Conservation (phyloP, 2,797 vertebrate genomes). For the Pseudochromis fuscus region DNA sequence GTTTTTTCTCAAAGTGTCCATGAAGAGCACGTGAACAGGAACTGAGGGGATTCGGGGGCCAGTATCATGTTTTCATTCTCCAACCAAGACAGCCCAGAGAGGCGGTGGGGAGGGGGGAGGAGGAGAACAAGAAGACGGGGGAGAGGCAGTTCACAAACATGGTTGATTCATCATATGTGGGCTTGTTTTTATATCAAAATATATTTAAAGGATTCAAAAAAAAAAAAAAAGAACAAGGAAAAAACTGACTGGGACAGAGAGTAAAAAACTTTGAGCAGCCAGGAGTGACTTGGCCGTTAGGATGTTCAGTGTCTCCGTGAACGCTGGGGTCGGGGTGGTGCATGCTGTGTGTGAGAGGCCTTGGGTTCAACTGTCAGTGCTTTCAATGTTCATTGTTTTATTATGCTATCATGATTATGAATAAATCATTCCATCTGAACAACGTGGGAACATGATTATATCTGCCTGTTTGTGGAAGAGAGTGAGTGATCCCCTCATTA, state of each 20-base stretch:
- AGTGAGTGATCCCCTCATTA: no score
- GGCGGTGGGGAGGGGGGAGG: constrained; percentile 14
- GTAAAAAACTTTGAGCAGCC: constrained; percentile 53
- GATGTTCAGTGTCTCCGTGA: constrained; percentile 69
- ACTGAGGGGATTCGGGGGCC: constrained; percentile 37
- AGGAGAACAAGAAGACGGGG: constrained; percentile 43
- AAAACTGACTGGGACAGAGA: constrained; percentile 61
- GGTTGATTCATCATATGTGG: constrained; percentile 78
- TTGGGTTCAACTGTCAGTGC: constrained; percentile 86
- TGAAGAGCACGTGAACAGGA: constrained; percentile 57
- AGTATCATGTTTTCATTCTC: constrained; percentile 54
- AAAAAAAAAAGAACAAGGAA: constrained; percentile 63
- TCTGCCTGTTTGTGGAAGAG: background rate
- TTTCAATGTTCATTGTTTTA: constrained; percentile 88
- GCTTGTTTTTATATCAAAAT: constrained; percentile 88
- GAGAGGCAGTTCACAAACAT: constrained; percentile 74
- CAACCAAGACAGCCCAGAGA: constrained; percentile 37
- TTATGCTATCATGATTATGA: constrained; percentile 87
- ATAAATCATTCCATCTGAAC: constrained; percentile 90
- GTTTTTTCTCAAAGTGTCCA: constrained; percentile 20
- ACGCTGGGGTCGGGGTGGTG: constrained; percentile 74
- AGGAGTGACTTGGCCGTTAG: constrained; percentile 45
- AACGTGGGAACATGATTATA: constrained; percentile 54
- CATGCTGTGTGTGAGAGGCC: constrained; percentile 84
- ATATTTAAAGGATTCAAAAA: constrained; percentile 85